Percentiles rank a stretch among this genome's conserved stretches.
Evolutionary conservation across 1,140 invertebrate genomes (phyloP).

Genomic region (Pteromalus puparum): DNA sequence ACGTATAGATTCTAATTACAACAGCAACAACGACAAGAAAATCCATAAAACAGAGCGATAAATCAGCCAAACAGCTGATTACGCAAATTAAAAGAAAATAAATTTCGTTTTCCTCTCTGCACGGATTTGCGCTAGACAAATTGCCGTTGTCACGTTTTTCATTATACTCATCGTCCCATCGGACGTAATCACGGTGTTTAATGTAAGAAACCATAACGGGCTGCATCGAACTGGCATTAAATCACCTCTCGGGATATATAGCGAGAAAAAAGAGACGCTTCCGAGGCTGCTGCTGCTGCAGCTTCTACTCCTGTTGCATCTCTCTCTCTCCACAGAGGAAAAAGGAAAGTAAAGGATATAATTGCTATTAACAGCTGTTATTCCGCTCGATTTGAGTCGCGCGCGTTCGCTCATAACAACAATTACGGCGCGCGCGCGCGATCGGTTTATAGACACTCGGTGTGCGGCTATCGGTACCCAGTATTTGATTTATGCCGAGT

Average conservation of each 20-base stretch:
- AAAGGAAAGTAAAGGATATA: constrained; percentile 28
- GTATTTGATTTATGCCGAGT: background rate
- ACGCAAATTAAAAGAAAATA: background rate
- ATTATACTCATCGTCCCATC: constrained; percentile 11
- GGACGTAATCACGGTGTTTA: constrained; percentile 15
- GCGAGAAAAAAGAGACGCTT: constrained; percentile 12
- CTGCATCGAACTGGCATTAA: background rate
- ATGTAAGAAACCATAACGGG: constrained; percentile 10
- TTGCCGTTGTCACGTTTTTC: constrained; percentile 15
- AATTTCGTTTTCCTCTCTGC: background rate
- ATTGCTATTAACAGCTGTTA: constrained; percentile 22
- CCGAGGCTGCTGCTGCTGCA: background rate
- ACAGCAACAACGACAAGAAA: background rate
- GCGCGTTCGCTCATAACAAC: background rate
- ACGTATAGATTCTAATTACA: no score
- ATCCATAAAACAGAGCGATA: background rate
- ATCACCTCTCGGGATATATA: background rate
- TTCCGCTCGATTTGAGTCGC: background rate
- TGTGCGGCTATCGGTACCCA: background rate
- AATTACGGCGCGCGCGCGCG: background rate
- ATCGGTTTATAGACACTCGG: background rate
- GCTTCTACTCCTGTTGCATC: background rate
- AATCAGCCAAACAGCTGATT: background rate
- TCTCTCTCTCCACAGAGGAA: background rate
- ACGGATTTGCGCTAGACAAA: background rate